Conservation (phyloP, 1,140 invertebrate genomes). For the Camponotus vicinus region DNA sequence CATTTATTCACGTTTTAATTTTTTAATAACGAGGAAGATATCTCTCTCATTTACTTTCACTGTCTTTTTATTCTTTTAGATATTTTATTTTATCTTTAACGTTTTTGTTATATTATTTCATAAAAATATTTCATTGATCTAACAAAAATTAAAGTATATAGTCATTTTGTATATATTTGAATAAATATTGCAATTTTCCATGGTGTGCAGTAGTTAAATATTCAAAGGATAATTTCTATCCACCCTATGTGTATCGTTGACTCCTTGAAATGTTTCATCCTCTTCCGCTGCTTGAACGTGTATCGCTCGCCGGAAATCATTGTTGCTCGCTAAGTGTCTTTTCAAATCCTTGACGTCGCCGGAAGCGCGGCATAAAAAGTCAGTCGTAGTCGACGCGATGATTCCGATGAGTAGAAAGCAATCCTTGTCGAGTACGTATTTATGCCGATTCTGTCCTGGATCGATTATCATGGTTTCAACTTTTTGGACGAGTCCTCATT, state of each 20-base stretch:
- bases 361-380: constrained; percentile 69
- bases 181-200: not conserved
- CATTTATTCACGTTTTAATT: constrained; percentile 34
- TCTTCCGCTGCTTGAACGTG: constrained; percentile 15
- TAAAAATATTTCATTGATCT: not conserved
- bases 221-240: constrained; percentile 26
- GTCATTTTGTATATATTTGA: not conserved
- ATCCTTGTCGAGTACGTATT: constrained; percentile 24
- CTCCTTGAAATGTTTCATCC: constrained; percentile 12
- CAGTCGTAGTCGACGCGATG: not conserved
- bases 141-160: not conserved
- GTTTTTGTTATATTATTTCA: not conserved
- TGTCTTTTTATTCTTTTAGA: not conserved
- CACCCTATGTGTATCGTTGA: constrained; percentile 2
- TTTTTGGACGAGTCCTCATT: constrained; percentile 62
- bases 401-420: constrained; percentile 32
- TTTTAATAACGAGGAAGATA: not conserved
- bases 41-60: not conserved
- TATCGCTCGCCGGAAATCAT: constrained; percentile 24
- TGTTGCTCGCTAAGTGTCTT: constrained; percentile 66
- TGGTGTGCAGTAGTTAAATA: not conserved
- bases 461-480: constrained; percentile 29
- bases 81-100: not conserved
- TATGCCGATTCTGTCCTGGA: constrained; percentile 32
- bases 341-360: constrained; percentile 69